Evolutionary conservation across 2,797 vertebrate species (phyloP), one percentile per base, ranked within the genome.

Genomic region (Anniella stebbinsi): DNA sequence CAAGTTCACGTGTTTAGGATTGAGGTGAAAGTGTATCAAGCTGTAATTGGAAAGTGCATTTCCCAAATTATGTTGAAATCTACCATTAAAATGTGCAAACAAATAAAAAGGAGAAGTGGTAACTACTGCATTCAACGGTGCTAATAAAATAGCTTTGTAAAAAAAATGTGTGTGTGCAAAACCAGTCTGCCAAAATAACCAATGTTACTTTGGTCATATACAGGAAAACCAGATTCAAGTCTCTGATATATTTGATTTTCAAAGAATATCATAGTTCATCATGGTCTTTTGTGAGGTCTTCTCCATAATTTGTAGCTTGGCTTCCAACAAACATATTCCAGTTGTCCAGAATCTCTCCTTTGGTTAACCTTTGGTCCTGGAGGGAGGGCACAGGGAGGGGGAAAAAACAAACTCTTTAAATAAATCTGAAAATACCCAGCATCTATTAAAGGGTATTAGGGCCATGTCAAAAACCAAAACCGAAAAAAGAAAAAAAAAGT

Each of bases 291-390:
- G 98, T 99, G 93, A 99, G 98, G 91, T 99, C 99, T 93, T 99
- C 99, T 81, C 99, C 99, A 0, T 99, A 99, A 97, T 99, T 99
- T 92, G 99, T 99, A 93, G 99, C 99, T 94, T 99, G 99, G 96
- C 99, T 99, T 95, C 99, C 99, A 54, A 99, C 99, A 9, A 99
- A 99, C 99, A 99, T 99, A 96, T 99, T 99, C 99, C 99, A 99
- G 93, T 99, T 99, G 94, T 99, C 98, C n/a, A 99, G 93, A 94
- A 99, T 97, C 95, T 99, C 99, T 38, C 98, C 98, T 97, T 98
- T 99, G 0, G 98, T 99, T 92, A 99, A 96, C 95, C 97, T 98
- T 94, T 99, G 97, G 95, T 99, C 99, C 99, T 99, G 93, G 45
- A 6, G 45, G 3, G 93, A n/a, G n/a, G n/a, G n/a, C n/a, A n/a